Conservation (phyloP, 2,113 vertebrate genomes). For the Oxyruncus cristatus region DNA sequence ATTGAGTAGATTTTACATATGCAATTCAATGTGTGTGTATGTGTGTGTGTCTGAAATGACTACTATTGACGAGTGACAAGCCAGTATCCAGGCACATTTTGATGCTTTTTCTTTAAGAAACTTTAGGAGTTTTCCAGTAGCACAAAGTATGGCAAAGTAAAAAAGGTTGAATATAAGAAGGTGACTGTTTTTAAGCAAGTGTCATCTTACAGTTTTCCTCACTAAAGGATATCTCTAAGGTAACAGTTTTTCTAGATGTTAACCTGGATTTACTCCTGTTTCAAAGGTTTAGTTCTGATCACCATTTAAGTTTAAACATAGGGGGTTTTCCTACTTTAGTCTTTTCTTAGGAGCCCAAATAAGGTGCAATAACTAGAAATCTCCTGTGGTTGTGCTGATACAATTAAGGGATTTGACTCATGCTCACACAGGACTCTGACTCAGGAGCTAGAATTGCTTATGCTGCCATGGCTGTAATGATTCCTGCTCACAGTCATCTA, state of each 20-base stretch:
- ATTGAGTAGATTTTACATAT: background rate
- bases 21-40: background rate
- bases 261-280: background rate
- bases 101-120: background rate
- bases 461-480: background rate
- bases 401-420: constrained; percentile 30
- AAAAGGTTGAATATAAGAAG: background rate
- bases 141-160: background rate
- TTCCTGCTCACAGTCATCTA: background rate
- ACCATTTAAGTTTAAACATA: background rate
- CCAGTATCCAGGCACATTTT: background rate
- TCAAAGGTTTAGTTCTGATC: background rate
- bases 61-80: background rate
- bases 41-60: background rate
- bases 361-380: background rate
- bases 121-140: background rate
- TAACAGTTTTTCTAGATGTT: background rate
- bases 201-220: background rate
- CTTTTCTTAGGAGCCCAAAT: background rate
- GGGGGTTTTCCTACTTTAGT: background rate
- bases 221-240: background rate
- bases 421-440: background rate
- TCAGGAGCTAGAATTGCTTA: background rate
- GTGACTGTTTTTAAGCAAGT: background rate
- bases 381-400: background rate